Evolutionary conservation across 2,113 vertebrate species (phyloP), one percentile per base, ranked within the genome.

Genomic region (Syngnathoides biaculeatus): DNA sequence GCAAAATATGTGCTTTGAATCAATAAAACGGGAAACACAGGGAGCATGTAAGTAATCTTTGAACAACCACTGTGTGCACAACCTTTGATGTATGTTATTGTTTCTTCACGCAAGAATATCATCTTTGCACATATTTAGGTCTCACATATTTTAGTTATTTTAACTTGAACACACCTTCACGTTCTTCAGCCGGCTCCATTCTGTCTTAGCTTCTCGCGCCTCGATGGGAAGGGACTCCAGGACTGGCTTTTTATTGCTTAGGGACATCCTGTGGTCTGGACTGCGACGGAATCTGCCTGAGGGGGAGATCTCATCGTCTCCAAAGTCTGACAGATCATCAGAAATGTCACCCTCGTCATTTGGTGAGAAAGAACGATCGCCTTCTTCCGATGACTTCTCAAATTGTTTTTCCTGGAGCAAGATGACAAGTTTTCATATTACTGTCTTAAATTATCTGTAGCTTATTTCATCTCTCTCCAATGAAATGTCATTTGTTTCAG

Each of bases 281-380:
- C 73, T 63, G 38, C 1, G 40, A 39, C 3, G 26, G 2, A 53
- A 66, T 56, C 73, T 66, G 8, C 73, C 77, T 17, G 80, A 69
- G 30, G 43, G 80, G 35, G 19, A 20, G 9, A 2, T 24, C 8
- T 10, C 13, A 22, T 39, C 17, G 2, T 35, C 11, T 2, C 68
- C 69, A 1, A 20, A 8, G 20, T 72, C 72, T 6, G 73, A 67
- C 0, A 17, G 43, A 22, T n/a, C 14, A 9, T 80, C 77, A 2
- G 79, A 85, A 5, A 61, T 7, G 20, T 78, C 75, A 0, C 6
- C 40, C 1, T 79, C 77, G 27, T 39, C 64, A 1, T 38, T 19
- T 2, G 74, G 79, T 0, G 10, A 5, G 64, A 72, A 79, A 50
- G 74, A 77, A 1, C 63, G n/a, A 39, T 75, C 69, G 24, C 26